Base-by-base conservation (phyloP, 1,140 invertebrate genomes). In the Tachypleus tridentatus region DNA sequence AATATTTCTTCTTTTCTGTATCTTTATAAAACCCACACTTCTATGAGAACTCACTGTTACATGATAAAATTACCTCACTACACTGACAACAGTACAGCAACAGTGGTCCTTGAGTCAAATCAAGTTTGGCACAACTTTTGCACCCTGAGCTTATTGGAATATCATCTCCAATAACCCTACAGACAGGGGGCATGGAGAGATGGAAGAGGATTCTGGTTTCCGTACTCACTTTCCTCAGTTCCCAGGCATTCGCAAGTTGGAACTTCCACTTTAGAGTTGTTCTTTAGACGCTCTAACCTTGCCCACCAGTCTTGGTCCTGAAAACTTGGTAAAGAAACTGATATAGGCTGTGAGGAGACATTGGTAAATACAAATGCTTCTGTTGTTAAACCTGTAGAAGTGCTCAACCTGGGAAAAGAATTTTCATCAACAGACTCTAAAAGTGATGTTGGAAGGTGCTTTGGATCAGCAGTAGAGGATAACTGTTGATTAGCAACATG, bases 191-290 rank as follows among this genome's bases (percentile, higher is more conserved):
- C 29, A 29, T 29, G 29, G 29, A 29, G 29, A 29, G 29, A 29
- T 29, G 29, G 29, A 29, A 29, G 29, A 29, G 29, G 29, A 29
- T 29, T 29, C n/a, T 54, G 53, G 53, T 54, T 7, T 7, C n/a
- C n/a, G 53, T 54, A 54, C 53, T 54, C 53, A 8, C n/a, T 7
- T 54, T 54, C 53, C n/a, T 54, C 53, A n/a, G 7, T 54, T n/a
- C 53, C 53, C 7, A 8, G 89, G 47, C 58, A n/a, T 9, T 60
- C 58, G 48, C 48, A 29, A 47, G 67, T 64, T 58, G 64, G 68
- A 61, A 66, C 65, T 64, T 69, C 68, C 49, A 64, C 7, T 51
- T 69, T 69, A 10, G 61, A 54, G 29, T 52, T 62, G 49, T n/a
- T 53, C 49, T 53, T 51, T 11, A 62, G 61, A 9, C 61, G 61